Evolutionary conservation across 2,888 invertebrate genomes (phyloP).

Genomic region (Osedax fenrisi): DNA sequence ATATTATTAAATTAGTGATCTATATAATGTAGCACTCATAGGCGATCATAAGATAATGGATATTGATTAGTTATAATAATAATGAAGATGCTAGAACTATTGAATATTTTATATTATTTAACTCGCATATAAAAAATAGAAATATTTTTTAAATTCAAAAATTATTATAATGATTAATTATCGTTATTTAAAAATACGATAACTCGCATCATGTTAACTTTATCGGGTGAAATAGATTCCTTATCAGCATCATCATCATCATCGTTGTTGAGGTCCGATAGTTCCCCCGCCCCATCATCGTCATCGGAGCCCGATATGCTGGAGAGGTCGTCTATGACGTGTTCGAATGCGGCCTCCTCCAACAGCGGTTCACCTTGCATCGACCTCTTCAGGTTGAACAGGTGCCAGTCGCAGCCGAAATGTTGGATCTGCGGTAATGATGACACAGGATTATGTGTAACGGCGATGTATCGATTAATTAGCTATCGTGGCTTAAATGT

Average conservation of each 20-base stretch:
- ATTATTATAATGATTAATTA: no score
- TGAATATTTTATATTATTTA: no score
- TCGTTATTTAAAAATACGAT: constrained; percentile 65
- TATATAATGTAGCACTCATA: no score
- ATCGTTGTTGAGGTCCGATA: background rate
- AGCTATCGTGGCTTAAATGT: no score
- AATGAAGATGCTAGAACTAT: no score
- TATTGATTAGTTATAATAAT: no score
- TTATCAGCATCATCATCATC: constrained; percentile 40
- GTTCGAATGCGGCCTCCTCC: constrained; percentile 56
- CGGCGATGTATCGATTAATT: no score
- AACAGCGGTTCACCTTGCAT: constrained; percentile 56
- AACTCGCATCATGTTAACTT: constrained; percentile 51
- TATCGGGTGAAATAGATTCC: constrained; percentile 29
- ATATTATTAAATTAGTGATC: no score
- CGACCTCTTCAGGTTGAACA: constrained; percentile 67
- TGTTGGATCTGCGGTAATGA: constrained; percentile 57
- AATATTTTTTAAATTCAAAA: no score
- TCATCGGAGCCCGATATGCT: constrained; percentile 60
- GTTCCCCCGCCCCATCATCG: constrained; percentile 31
- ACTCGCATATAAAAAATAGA: no score
- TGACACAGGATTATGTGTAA: no score
- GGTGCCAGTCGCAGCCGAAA: constrained; percentile 72
- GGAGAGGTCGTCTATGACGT: constrained; percentile 39
- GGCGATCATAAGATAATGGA: no score